Evolutionary conservation across 2,113 vertebrate species (phyloP).

Genomic region (Philantomba maxwellii): DNA sequence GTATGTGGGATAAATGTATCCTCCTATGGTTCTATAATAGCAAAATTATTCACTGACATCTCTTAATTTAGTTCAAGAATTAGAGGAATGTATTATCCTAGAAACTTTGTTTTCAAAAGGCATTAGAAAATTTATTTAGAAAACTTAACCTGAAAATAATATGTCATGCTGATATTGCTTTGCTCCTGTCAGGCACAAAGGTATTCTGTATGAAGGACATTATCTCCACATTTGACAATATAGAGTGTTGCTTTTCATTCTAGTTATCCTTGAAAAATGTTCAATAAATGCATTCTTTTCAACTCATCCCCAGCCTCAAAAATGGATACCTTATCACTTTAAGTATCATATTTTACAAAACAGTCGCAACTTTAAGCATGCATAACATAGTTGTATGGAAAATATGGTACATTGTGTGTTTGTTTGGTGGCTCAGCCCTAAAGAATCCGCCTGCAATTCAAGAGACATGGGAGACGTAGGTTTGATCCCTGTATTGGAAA

Average conservation of each 20-base stretch:
- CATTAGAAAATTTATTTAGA: not conserved
- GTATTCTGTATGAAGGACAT: not conserved
- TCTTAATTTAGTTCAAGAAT: not conserved
- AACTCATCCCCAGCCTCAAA: not conserved
- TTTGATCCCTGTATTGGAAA: not conserved
- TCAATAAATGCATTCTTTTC: not conserved
- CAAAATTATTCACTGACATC: not conserved
- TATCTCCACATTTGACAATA: not conserved
- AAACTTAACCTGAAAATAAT: not conserved
- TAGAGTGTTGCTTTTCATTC: not conserved
- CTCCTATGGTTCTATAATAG: not conserved
- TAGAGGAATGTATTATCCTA: not conserved
- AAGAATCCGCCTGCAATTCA: not conserved
- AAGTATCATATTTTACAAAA: not conserved
- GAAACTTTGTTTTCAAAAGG: not conserved
- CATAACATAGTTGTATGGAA: not conserved
- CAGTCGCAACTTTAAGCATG: not conserved
- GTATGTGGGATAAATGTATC: not conserved
- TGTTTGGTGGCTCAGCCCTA: not conserved
- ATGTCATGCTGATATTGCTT: not conserved
- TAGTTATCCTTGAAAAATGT: not conserved
- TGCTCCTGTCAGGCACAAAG: not conserved
- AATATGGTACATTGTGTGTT: not conserved
- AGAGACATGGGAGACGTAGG: accelerated
- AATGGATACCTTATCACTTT: not conserved